Percentiles rank a stretch among this genome's conserved stretches.
These are phyloP conservation scores for Ibidorhyncha struthersii DNA, from an alignment of 2,113 vertebrate species.

Conservation along the genomic window DNA sequence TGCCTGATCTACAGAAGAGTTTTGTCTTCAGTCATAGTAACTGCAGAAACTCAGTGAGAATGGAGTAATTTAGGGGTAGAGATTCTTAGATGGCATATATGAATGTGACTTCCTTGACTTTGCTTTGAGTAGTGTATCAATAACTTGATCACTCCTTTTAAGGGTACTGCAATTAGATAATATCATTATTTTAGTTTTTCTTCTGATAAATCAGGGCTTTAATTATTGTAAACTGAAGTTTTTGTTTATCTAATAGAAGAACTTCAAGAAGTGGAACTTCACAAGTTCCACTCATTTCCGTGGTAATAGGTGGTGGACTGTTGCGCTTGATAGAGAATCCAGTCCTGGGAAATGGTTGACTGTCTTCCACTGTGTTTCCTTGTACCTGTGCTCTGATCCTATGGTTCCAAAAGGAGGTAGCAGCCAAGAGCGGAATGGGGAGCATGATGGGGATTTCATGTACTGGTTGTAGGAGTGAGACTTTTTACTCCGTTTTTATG, in stretches of 20 bases:
- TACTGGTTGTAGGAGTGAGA: background rate
- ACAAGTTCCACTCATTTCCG: background rate
- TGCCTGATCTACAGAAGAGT: background rate
- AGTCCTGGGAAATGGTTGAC: background rate
- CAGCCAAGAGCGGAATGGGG: background rate
- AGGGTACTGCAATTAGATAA: background rate
- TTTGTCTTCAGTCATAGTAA: background rate
- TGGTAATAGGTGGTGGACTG: background rate
- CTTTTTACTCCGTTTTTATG: background rate
- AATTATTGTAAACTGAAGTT: background rate
- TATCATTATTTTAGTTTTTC: background rate
- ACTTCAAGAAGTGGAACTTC: background rate
- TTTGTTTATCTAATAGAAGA: background rate
- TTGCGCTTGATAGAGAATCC: background rate
- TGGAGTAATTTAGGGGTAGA: background rate
- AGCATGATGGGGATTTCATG: background rate
- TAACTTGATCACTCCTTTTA: background rate
- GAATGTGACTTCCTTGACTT: background rate
- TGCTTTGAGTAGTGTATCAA: background rate
- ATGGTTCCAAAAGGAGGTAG: slow-evolving; percentile 37
- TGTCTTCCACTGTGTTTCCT: slow-evolving; percentile 14
- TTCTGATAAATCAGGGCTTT: background rate
- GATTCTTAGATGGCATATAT: too few species aligned
- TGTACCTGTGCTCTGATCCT: slow-evolving; percentile 5
- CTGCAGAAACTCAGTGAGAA: background rate